Base-by-base conservation (phyloP, 2,797 vertebrate species). In the Cheirogaleus major region DNA sequence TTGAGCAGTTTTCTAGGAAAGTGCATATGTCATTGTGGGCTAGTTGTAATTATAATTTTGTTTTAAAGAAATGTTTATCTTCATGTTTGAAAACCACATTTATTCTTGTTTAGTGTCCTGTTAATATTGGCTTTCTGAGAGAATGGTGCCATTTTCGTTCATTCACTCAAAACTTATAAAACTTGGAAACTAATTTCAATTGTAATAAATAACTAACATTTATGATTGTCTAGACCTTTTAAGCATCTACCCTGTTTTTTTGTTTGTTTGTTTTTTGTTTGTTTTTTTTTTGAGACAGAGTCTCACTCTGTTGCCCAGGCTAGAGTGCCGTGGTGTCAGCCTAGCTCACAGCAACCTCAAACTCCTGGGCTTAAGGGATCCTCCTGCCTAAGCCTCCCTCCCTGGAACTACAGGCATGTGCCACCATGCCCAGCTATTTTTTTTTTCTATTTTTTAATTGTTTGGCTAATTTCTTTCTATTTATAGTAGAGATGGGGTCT, bases 51-150 rank as follows among this genome's bases (percentile, higher is more conserved):
- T 57, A 41, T 35, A 91, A 63, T 89, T 91, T 63, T 75, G 27
- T 65, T 93, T 84, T 65, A 4, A 92, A 89, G 83, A 83, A 93
- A 35, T 61, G 30, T 65, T 82, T 92, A 45, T 93, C 59, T 91
- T 81, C 35, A 7, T 94, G 30, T 89, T 93, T 81, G 23, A 87
- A 97, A 94, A 92, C 2, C 0, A 0, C 81, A 61, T 80, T 88
- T 50, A 81, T 93, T 88, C 57, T 91, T 76, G 17, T 81, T 65
- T 63, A 90, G 41, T 63, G 5, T 10, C 55, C 92, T 92, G 38
- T 48, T 38, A 84, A 92, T 67, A 78, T 23, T 86, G 50, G 17
- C 25, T 89, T 91, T 80, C 35, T 76, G 43, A 76, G 6, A 79
- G 27, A 59, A 55, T 52, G 9, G 13, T 76, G 23, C n/a, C 10